Percentiles rank a stretch among this genome's conserved stretches.
These are phyloP conservation scores for Agriotes lineatus DNA, from an alignment of 2,888 invertebrate genomes.

Conservation along the genomic window DNA sequence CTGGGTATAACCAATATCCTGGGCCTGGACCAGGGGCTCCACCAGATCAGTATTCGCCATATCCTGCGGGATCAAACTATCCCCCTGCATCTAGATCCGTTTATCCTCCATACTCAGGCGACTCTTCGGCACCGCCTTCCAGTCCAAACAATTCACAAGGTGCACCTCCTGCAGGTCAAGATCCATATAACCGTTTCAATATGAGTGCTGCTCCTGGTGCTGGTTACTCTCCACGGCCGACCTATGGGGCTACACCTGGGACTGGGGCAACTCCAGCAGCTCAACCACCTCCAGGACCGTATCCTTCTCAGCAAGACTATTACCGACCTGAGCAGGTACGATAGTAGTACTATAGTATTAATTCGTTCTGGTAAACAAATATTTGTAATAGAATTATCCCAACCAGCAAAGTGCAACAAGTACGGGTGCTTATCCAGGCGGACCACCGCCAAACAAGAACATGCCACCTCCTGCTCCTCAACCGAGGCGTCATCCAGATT, in stretches of 20 bases:
- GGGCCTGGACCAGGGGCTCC: constrained; percentile 70
- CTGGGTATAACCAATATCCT: constrained; percentile 77
- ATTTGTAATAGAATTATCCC: constrained; percentile 46
- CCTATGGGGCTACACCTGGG: constrained; percentile 59
- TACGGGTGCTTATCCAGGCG: constrained; percentile 62
- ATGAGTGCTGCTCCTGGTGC: constrained; percentile 55
- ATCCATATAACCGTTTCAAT: constrained; percentile 64
- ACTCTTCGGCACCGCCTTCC: constrained; percentile 55
- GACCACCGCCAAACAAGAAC: constrained; percentile 68
- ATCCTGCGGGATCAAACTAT: constrained; percentile 67
- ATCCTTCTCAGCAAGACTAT: constrained; percentile 70
- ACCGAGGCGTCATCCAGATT: constrained; percentile 85
- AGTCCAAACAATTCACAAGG: constrained; percentile 49
- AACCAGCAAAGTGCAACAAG: constrained; percentile 62
- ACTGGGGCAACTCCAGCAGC: constrained; percentile 60
- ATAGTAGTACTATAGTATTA: too few species aligned
- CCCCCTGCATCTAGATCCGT: constrained; percentile 81
- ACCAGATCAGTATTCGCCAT: constrained; percentile 72
- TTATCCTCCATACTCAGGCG: constrained; percentile 81
- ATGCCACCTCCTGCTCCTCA: constrained; percentile 77
- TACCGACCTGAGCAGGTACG: constrained; percentile 68
- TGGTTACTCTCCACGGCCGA: constrained; percentile 61
- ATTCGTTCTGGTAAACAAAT: too few species aligned
- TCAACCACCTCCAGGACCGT: constrained; percentile 68
- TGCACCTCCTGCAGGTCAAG: constrained; percentile 62